Percentiles rank a stretch among this genome's conserved stretches.
Evolutionary conservation across 2,888 invertebrate genomes (phyloP).

Genomic region (Mactromeris polynyma): DNA sequence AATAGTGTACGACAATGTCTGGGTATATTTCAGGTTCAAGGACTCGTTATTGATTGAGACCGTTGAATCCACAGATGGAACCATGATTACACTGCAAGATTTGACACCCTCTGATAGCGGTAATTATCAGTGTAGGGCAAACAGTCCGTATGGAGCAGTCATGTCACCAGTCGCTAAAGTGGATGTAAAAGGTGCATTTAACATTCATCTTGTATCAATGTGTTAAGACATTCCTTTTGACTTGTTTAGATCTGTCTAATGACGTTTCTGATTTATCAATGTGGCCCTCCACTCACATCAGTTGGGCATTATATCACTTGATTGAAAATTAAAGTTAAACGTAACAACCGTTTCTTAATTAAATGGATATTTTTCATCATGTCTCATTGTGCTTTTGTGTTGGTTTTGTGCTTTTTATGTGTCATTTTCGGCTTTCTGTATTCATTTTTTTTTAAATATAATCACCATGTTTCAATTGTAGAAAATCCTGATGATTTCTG

Average conservation of each 20-base stretch:
- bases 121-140: slow-evolving; percentile 11
- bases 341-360: too few species aligned
- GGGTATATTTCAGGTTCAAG: background rate
- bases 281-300: too few species aligned
- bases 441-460: background rate
- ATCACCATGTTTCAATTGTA: background rate
- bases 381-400: too few species aligned
- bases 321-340: too few species aligned
- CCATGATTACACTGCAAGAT: background rate
- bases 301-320: too few species aligned
- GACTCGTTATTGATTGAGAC: background rate
- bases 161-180: slow-evolving; percentile 5
- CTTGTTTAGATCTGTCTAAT: too few species aligned
- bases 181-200: slow-evolving; percentile 14
- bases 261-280: too few species aligned
- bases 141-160: background rate
- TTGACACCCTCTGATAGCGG: background rate
- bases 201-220: too few species aligned
- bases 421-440: background rate
- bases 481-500: background rate
- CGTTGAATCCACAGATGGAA: background rate
- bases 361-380: too few species aligned
- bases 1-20: too few species aligned
- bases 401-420: background rate
- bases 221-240: too few species aligned